A percentile compares a stretch with the other conserved stretches of the same genome.
Conservation (phyloP, 2,888 invertebrate species). For the Masnerella sp. region DNA sequence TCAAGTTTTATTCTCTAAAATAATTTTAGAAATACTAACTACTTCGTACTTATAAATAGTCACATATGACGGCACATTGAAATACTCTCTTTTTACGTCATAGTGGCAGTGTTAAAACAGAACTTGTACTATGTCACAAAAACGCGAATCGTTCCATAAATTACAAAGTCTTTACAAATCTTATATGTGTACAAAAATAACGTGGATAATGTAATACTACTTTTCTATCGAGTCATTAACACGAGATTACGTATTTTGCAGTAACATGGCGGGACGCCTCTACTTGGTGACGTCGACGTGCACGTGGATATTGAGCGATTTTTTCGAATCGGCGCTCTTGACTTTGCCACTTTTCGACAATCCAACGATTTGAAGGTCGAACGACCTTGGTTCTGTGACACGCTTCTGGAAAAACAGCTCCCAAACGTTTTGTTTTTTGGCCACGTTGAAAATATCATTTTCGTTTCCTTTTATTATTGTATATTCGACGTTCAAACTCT, state of each 20-base stretch:
- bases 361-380: constrained; percentile 81
- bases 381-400: constrained; percentile 79
- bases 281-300: constrained; percentile 76
- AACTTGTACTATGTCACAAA: constrained; percentile 33
- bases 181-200: constrained; percentile 41
- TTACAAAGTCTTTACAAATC: constrained; percentile 42
- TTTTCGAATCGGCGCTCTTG: constrained; percentile 78
- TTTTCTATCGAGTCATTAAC: constrained; percentile 11
- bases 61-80: constrained; percentile 10
- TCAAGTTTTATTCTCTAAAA: constrained; percentile 28
- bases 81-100: constrained; percentile 17
- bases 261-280: no score
- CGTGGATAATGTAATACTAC: constrained; percentile 44
- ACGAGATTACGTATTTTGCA: constrained; percentile 11
- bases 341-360: constrained; percentile 68
- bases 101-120: constrained; percentile 34
- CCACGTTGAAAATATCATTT: constrained; percentile 80
- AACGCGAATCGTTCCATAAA: constrained; percentile 26
- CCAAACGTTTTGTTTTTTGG: constrained; percentile 80
- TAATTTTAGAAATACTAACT: constrained; percentile 38
- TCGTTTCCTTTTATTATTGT: constrained; percentile 81
- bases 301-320: constrained; percentile 79
- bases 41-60: constrained; percentile 32
- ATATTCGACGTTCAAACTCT: constrained; percentile 80
- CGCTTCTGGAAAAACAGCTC: constrained; percentile 81